Base-by-base conservation (phyloP, 2,797 vertebrate genomes). In the Graptemys geographica region DNA sequence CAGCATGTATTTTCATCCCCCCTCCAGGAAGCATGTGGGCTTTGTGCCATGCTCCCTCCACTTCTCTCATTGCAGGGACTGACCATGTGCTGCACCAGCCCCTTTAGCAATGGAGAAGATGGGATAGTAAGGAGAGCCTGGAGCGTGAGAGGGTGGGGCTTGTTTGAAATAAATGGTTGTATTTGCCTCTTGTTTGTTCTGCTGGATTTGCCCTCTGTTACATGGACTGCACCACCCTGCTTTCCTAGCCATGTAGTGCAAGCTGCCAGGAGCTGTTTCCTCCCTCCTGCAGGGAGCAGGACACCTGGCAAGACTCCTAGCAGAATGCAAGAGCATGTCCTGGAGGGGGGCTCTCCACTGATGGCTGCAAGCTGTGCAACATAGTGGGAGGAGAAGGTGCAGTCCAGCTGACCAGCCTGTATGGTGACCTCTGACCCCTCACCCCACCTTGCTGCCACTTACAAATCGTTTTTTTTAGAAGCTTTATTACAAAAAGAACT, bases 401-500 rank as follows among this genome's bases (percentile, higher is more conserved):
- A 44, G 33, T 65, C 47, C 12, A 69, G n/a, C 23, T n/a, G n/a
- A 18, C 41, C 74, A 72, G 18, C 51, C 21, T 23, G 80, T 47
- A 78, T 16, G 18, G 27, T 37, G 23, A 53, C 52, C 51, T 33
- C 52, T 79, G 79, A 82, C 33, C 27, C 33, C 5, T 33, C 3
- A 3, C 59, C n/a, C n/a, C 37, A 9, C 10, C 69, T 72, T 23
- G 4, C 10, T 25, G 37, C 18, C 5, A 23, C 69, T 41, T 41
- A 41, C 19, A 72, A 19, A 7, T 33, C 7, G 59, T 12, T 72
- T 19, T 76, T 65, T 49, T 31, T 47, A 49, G 41, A 78, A 47
- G 21, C 81, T 97, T 96, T 97, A 97, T 86, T 97, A 41, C 53
- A 31, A 74, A 84, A 1, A 62, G 8, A 62, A 21, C 3, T 19